These are phyloP conservation scores for Nanorana parkeri DNA, from an alignment of 2,113 vertebrate genomes.

Conservation along the genomic window DNA sequence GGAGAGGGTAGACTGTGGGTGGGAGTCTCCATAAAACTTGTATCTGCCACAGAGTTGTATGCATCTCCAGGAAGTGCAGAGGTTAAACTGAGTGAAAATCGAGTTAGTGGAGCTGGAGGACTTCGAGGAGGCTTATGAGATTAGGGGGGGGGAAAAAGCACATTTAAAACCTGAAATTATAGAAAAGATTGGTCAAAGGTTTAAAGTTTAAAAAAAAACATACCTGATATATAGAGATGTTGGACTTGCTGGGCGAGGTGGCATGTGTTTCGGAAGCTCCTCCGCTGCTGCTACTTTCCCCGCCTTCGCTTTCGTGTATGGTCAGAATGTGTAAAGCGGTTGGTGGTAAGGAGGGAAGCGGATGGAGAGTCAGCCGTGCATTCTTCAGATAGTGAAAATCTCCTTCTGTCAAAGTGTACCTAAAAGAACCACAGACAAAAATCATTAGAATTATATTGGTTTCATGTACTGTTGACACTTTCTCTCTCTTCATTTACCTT, in stretches of 20 bases:
- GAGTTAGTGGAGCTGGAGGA: constrained; percentile 80
- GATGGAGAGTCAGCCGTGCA: constrained; percentile 90
- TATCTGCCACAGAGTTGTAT: constrained; percentile 85
- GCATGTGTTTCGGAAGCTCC: constrained; percentile 47
- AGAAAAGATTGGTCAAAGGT: neutral
- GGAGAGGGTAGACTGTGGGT: constrained; percentile 18
- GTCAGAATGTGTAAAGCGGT: constrained; percentile 91
- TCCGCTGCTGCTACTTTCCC: constrained; percentile 80
- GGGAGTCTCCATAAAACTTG: constrained; percentile 54
- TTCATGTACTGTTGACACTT: neutral
- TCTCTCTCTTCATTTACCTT: constrained; percentile 73
- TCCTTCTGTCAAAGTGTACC: constrained; percentile 96
- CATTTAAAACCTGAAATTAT: neutral
- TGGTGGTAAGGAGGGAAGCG: constrained; percentile 77
- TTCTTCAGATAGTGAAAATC: constrained; percentile 98
- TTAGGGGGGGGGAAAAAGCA: neutral
- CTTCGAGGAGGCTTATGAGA: constrained; percentile 74
- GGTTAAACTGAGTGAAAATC: constrained; percentile 79
- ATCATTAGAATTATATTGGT: neutral
- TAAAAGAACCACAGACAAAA: constrained; percentile 59
- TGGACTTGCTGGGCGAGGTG: constrained; percentile 77
- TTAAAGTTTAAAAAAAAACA: neutral
- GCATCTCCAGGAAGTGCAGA: constrained; percentile 89
- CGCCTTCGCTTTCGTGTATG: constrained; percentile 93
- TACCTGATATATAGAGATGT: constrained; percentile 95